Evolutionary conservation across 2,888 invertebrate genomes (phyloP).

Genomic region (Scrobipalpa atriplicella): DNA sequence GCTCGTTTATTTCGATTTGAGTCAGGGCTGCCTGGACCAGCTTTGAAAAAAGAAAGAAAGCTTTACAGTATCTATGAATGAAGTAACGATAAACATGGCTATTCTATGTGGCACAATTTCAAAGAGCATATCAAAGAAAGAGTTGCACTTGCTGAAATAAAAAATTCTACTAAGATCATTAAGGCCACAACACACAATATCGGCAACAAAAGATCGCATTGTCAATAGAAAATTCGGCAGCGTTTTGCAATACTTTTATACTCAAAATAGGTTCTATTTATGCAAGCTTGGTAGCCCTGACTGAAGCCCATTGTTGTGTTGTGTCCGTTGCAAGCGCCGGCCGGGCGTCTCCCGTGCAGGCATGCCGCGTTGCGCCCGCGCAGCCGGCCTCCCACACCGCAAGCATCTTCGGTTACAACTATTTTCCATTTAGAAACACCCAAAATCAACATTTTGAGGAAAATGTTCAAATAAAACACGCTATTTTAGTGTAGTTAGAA

Average conservation of each 20-base stretch:
- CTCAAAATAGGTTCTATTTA: not conserved
- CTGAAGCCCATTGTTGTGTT: conserved; percentile 51
- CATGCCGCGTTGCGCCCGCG: conserved; percentile 26
- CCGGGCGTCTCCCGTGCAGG: conserved; percentile 29
- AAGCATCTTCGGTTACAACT: conserved; percentile 38
- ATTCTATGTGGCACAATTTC: too few species aligned
- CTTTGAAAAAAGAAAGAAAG: not conserved
- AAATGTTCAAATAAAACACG: not conserved
- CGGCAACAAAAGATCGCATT: not conserved
- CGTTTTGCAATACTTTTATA: conserved; percentile 13
- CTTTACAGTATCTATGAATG: too few species aligned
- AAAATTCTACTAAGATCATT: not conserved
- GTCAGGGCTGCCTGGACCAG: not conserved
- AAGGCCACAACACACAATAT: conserved; percentile 5
- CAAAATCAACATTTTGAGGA: conserved; percentile 27
- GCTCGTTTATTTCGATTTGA: conserved; percentile 35
- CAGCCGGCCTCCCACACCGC: conserved; percentile 41
- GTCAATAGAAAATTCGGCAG: not conserved
- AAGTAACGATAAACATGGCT: too few species aligned
- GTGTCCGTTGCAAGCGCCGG: conserved; percentile 32
- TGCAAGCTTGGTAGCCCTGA: conserved; percentile 16
- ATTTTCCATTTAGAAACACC: conserved; percentile 41
- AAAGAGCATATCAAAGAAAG: too few species aligned
- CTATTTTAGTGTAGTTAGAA: not conserved
- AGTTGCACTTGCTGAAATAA: not conserved